Evolutionary conservation across 2,797 vertebrate genomes (phyloP).

Genomic region (Denticeps clupeoides): DNA sequence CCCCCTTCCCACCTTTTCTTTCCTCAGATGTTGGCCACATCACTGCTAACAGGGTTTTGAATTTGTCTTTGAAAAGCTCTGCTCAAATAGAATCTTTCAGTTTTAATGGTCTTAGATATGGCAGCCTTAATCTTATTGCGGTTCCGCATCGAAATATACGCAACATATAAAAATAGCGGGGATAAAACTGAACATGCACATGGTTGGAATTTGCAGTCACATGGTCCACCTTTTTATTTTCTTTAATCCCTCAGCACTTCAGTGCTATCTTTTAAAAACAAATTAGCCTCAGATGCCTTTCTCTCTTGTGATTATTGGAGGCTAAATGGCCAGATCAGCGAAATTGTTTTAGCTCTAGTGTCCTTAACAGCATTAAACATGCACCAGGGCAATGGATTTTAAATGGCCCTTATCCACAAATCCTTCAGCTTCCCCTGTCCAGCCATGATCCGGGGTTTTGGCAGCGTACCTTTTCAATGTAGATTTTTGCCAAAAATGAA

Average conservation of each 20-base stretch:
- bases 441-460: too few relatives aligned
- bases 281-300: constrained; percentile 48
- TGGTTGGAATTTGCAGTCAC: constrained; percentile 47
- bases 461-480: too few relatives aligned
- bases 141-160: too few relatives aligned
- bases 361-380: constrained; percentile 44
- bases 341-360: constrained; percentile 39
- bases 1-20: constrained; percentile 27
- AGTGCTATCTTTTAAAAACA: constrained; percentile 38
- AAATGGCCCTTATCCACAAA: constrained; percentile 42
- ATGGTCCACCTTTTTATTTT: constrained; percentile 35
- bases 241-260: constrained; percentile 28
- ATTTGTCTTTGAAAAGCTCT: constrained; percentile 7
- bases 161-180: constrained; percentile 31
- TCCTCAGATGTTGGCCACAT: too few relatives aligned
- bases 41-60: too few relatives aligned
- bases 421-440: too few relatives aligned
- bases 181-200: constrained; percentile 32
- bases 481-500: too few relatives aligned
- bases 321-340: constrained; percentile 41
- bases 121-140: too few relatives aligned
- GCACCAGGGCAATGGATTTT: constrained; percentile 40
- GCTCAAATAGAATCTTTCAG: too few relatives aligned
- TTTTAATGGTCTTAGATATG: too few relatives aligned
- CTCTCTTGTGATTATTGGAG: constrained; percentile 37